phyloP scores from a whole-genome alignment of 2,797 vertebrate genomes.

The Lacerta viridis region DNA sequence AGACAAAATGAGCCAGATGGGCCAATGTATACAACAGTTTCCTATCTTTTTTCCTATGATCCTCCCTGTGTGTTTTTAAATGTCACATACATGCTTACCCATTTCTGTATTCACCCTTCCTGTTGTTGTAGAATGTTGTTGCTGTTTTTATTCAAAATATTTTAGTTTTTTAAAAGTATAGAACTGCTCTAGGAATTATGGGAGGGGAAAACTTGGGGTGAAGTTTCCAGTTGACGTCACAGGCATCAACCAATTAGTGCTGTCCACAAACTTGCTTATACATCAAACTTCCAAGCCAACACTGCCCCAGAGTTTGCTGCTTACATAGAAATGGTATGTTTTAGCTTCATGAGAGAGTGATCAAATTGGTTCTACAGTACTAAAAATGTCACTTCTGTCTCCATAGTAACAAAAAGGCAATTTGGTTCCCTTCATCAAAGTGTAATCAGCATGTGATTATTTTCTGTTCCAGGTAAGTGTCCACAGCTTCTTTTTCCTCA shows the following conservation, averaged over 20 bases:
- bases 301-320: neutral
- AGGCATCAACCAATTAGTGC: neutral
- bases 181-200: neutral
- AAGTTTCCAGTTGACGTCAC: neutral
- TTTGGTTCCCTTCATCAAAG: neutral
- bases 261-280: neutral
- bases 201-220: neutral
- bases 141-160: neutral
- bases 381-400: neutral
- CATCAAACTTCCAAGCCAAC: neutral
- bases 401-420: neutral
- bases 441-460: neutral
- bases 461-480: neutral
- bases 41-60: too few relatives aligned
- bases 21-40: too few relatives aligned
- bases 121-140: neutral
- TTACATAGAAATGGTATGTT: neutral
- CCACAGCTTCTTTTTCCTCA: conserved; percentile 14
- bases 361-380: neutral
- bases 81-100: neutral
- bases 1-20: too few relatives aligned
- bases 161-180: neutral
- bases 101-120: neutral
- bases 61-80: too few relatives aligned
- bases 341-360: neutral